Base-by-base conservation (phyloP, 2,113 vertebrate species). In the Siniperca chuatsi region DNA sequence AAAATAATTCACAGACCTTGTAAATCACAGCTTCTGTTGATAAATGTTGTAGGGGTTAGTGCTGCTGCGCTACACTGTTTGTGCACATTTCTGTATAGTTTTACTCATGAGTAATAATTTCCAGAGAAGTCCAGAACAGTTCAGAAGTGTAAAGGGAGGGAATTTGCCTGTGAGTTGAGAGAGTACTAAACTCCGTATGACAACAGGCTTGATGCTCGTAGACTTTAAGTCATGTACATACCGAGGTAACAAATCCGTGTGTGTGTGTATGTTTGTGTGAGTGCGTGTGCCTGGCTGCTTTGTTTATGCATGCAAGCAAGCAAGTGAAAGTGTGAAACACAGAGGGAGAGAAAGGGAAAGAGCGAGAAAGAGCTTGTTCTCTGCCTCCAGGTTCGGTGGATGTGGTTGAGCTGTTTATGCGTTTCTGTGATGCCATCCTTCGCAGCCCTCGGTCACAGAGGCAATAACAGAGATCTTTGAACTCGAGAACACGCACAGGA, bases 381-480 rank as follows among this genome's bases (percentile, higher is more conserved):
- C 85, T 64, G 80, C 81, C 72, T 57, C 50, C 11, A 2, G 67
- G 40, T 84, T 81, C 16, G 42, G 80, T 87, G 86, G 81, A 91
- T 83, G 89, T 85, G 86, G 71, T 83, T 4, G 62, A 92, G 87
- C 85, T 89, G 89, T 94, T 93, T 89, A 90, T 90, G 90, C 33
- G 75, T 91, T 88, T 92, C 80, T 90, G 82, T 91, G 88, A 91
- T 94, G 90, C 90, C 89, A 90, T 91, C 89, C 85, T 85, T 15
- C 75, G 71, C 87, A 92, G 90, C 79, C 84, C 82, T 87, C 35
- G 65, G 86, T 85, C 89, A 83, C 86, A 85, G 69, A 86, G 77
- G 85, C 89, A 93, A 91, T 86, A 91, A 90, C 86, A 81, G 73
- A 87, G 82, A 62, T 70, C 57, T 74, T 46, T 78, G 50, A 92